Base-by-base conservation (phyloP, 2,888 invertebrate species). In the Epinotia demarniana region DNA sequence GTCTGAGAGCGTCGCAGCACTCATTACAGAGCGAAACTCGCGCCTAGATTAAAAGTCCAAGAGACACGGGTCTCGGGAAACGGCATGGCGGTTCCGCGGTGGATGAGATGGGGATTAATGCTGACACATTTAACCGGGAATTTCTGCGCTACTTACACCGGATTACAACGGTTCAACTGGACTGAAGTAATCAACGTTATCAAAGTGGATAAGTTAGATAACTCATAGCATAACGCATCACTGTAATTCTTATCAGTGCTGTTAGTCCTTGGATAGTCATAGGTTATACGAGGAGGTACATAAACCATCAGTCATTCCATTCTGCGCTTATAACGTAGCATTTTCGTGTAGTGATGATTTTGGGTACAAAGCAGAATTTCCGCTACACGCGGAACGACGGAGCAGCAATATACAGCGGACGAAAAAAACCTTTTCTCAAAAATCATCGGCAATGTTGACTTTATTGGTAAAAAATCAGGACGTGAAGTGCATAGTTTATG, bases 1-100 rank as follows among this genome's bases (percentile, higher is more conserved):
- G 93, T 93, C 92, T 92, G 89, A 89, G 90, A 92, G 92, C 91
- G 90, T 87, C 89, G 92, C 92, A 90, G 91, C 92, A 90, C 92
- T 93, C 92, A 93, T 93, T 93, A 93, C 92, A 86, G 86, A 85
- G 89, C 88, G 86, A 89, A 93, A 90, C 90, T 90, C 89, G 84
- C 89, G 90, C 88, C 90, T 91, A 90, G 91, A 92, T 92, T 92
- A 92, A 92, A 92, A 92, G 90, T 90, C 86, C 85, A 84, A 87
- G 89, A 85, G 86, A 88, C 87, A 87, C 83, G 85, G 85, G 85
- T 84, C 85, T 83, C 80, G 81, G 80, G 81, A 82, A 84, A 83
- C 84, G 81, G 81, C 80, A 79, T 80, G 81, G 81, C 80, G 79
- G 73, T 74, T 49, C 76, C 78, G 66, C 78, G 78, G 79, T 82